Evolutionary conservation across 2,797 vertebrate species (phyloP), one percentile per base, ranked within the genome.

Genomic region (Parauchenoglanis ngamensis): DNA sequence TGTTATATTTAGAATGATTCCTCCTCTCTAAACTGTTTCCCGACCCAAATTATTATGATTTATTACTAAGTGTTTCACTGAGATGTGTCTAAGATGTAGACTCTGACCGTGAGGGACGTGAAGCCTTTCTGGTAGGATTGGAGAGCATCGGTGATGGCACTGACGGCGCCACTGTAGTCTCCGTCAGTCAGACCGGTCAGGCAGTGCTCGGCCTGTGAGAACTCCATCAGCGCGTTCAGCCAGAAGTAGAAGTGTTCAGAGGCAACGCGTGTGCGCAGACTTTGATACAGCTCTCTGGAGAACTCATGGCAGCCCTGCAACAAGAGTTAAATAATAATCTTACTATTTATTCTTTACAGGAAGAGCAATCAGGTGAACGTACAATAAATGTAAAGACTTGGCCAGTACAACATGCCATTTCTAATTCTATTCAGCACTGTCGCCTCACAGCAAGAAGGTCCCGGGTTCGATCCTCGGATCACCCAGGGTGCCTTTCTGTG

Each of bases 241-340:
- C 98, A 99, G 94, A 99, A 99, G 97, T 99, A 99, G 93, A 99
- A 99, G 93, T 99, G 98, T 85, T 99, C 98, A 0, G 98, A 99
- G 2, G 98, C 98, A 81, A 99, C 98, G 0, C 98, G 97, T 19
- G 98, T 98, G 90, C 98, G 96, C 92, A 99, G 93, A 91, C 97
- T 97, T 94, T 98, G 97, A 92, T 99, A 99, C 65, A 99, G 95
- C 87, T 99, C 98, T 56, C 96, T 96, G 91, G 97, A 98, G 95
- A 99, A 97, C 92, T 98, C 96, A 1, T 99, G 98, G 91, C 98
- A 99, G 80, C 98, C 98, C 98, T 99, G 92, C 28, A 87, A 52
- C 40, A 46, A 40, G 25, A 4, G 1, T 28, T 44, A 65, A 49
- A 49, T n/a, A 25, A 61, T 61, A 7, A 23, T n/a, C 4, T 28